A percentile compares a stretch with the other conserved stretches of the same genome.
phyloP scores from a whole-genome alignment of 2,113 vertebrate genomes.

The Thalassoma bifasciatum region DNA sequence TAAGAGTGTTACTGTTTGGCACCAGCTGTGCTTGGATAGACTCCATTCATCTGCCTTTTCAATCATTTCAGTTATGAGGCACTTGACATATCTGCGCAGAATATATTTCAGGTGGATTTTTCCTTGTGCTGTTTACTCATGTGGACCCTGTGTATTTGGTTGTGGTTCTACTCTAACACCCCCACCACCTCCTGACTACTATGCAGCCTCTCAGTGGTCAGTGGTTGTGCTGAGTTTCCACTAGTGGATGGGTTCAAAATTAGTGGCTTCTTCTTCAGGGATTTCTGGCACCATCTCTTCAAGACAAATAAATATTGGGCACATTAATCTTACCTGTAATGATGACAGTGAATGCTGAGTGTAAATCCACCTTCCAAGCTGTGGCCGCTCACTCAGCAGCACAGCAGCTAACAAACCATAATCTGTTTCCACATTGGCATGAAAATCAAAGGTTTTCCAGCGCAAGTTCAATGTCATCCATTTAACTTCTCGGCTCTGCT shows the following conservation, averaged over 20 bases:
- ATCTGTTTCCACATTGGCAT: slow-evolving; percentile 20
- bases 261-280: slow-evolving; percentile 53
- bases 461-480: neutral
- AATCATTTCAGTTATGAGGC: slow-evolving; percentile 55
- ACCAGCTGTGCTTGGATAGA: slow-evolving; percentile 33
- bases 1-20: slow-evolving; percentile 44
- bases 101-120: slow-evolving; percentile 76
- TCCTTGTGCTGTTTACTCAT: slow-evolving; percentile 77
- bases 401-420: slow-evolving; percentile 30
- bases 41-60: slow-evolving; percentile 50
- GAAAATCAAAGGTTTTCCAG: slow-evolving; percentile 13
- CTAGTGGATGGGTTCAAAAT: slow-evolving; percentile 68
- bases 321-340: slow-evolving; percentile 62
- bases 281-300: slow-evolving; percentile 63
- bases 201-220: slow-evolving; percentile 76
- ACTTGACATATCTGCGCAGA: slow-evolving; percentile 64
- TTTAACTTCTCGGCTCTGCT: slow-evolving; percentile 16
- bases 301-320: slow-evolving; percentile 73
- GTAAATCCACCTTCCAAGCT: slow-evolving; percentile 44
- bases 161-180: slow-evolving; percentile 60
- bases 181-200: slow-evolving; percentile 66
- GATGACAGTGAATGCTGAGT: slow-evolving; percentile 56
- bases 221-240: slow-evolving; percentile 81
- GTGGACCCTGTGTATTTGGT: slow-evolving; percentile 80
- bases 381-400: slow-evolving; percentile 44